These are phyloP conservation scores for Hycleus phaleratus DNA, from an alignment of 1,140 invertebrate species.

Conservation along the genomic window DNA sequence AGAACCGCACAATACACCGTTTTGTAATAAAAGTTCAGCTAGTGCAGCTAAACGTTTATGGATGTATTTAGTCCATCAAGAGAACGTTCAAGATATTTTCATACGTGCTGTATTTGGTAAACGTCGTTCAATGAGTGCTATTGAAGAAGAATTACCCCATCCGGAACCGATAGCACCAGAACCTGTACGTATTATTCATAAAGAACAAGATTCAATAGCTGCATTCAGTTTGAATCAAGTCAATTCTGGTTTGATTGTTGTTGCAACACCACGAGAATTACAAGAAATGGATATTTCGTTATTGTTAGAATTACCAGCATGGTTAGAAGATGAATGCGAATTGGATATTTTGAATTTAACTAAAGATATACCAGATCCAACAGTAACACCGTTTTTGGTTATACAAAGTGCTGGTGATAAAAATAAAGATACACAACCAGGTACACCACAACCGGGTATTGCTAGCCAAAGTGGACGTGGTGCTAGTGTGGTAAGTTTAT, in stretches of 20 bases:
- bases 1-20: constrained; percentile 92
- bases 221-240: constrained; percentile 93
- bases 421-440: constrained; percentile 42
- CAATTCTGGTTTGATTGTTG: constrained; percentile 72
- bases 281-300: constrained; percentile 96
- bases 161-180: constrained; percentile 49
- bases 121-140: constrained; percentile 45
- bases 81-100: constrained; percentile 89
- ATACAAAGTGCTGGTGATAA: constrained; percentile 81
- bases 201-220: constrained; percentile 97
- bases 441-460: constrained; percentile 56
- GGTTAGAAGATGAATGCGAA: constrained; percentile 93
- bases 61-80: constrained; percentile 89
- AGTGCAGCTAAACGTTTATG: constrained; percentile 82
- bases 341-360: constrained; percentile 77
- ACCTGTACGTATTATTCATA: constrained; percentile 93
- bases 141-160: constrained; percentile 42
- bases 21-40: constrained; percentile 67
- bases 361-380: constrained; percentile 58
- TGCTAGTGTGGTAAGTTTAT: constrained; percentile 71
- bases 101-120: constrained; percentile 91
- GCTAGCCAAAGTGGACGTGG: constrained; percentile 81
- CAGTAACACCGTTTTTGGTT: constrained; percentile 79
- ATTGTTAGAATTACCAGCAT: constrained; percentile 79
- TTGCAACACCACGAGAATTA: constrained; percentile 92